phyloP scores from a whole-genome alignment of 2,113 vertebrate genomes.

The Lamprologus callipterus region DNA sequence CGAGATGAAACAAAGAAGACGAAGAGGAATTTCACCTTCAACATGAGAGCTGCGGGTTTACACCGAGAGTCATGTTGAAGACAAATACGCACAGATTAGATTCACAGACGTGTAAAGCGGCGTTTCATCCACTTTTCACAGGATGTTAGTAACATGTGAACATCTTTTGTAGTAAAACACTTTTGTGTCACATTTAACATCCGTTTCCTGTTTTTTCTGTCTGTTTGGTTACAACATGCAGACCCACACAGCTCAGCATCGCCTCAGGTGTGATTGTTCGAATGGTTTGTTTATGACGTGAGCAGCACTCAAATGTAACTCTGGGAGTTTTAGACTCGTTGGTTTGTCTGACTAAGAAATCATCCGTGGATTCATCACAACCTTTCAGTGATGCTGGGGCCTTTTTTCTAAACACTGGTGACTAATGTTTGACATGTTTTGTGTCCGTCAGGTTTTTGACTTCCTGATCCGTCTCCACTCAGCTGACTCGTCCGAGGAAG shows the following conservation, averaged over 20 bases:
- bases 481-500: slow-evolving; percentile 76
- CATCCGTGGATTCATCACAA: neutral
- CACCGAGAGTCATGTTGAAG: neutral
- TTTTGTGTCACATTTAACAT: neutral
- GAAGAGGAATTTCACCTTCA: neutral
- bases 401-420: neutral
- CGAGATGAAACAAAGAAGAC: neutral
- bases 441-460: slow-evolving; percentile 84
- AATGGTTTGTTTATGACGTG: neutral
- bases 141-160: neutral
- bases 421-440: neutral
- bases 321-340: neutral
- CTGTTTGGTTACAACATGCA: neutral
- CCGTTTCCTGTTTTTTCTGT: fast-evolving
- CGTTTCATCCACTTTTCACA: neutral
- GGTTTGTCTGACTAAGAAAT: neutral
- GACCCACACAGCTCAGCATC: neutral
- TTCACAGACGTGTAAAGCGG: neutral
- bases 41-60: neutral
- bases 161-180: neutral
- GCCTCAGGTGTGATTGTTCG: neutral
- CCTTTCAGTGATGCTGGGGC: neutral
- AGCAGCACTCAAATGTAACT: neutral
- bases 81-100: neutral
- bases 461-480: slow-evolving; percentile 95